phyloP scores from a whole-genome alignment of 2,113 vertebrate genomes.

The Tupaia chinensis region DNA sequence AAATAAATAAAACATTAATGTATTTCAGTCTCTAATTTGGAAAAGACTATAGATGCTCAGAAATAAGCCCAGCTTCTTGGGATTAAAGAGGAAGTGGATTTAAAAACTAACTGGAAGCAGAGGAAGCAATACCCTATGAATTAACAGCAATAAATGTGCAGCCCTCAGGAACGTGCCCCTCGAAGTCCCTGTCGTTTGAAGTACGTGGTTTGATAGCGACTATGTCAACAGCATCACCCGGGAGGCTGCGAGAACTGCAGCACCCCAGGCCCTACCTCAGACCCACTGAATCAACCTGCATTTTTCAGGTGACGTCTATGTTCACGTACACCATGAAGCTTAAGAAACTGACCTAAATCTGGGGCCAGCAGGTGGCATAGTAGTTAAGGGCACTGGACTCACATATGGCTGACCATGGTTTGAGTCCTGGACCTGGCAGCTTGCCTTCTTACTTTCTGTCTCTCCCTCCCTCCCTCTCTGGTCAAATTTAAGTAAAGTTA shows the following conservation, averaged over 20 bases:
- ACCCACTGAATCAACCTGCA: background rate
- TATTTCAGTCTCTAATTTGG: background rate
- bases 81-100: background rate
- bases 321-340: rapidly evolving
- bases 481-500: too few species aligned
- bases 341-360: background rate
- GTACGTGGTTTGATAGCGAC: background rate
- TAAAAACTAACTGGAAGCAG: background rate
- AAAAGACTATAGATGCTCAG: background rate
- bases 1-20: background rate
- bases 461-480: too few species aligned
- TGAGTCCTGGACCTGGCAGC: too few species aligned
- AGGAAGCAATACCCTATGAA: background rate
- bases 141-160: background rate
- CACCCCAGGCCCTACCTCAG: rapidly evolving
- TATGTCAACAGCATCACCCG: background rate
- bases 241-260: background rate
- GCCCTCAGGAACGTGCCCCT: background rate
- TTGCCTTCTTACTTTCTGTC: too few species aligned
- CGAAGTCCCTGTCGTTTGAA: background rate
- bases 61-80: background rate
- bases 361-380: too few species aligned
- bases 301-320: background rate
- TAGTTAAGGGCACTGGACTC: too few species aligned
- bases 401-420: too few species aligned